Evolutionary conservation across 2,797 vertebrate genomes (phyloP).

Genomic region (Xenopus petersii): DNA sequence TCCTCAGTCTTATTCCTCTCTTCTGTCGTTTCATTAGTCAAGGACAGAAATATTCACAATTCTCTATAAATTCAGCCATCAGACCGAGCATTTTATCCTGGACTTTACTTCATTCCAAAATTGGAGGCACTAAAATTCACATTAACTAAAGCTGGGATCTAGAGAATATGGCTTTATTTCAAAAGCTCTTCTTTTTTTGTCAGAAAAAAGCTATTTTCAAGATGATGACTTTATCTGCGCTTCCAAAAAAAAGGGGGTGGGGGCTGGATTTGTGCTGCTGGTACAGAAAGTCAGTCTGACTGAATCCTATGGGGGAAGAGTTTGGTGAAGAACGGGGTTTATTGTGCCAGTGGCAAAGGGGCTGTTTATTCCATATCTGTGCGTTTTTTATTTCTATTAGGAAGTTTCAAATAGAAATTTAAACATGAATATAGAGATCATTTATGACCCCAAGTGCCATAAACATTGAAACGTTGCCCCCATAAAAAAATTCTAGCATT

Average conservation of each 20-base stretch:
- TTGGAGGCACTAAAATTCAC: constrained; percentile 93
- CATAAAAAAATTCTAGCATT: no score
- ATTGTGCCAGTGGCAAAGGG: no score
- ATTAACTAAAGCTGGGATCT: constrained; percentile 84
- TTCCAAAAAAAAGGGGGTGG: constrained; percentile 67
- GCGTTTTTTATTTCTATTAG: no score
- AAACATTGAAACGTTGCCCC: no score
- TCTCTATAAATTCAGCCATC: constrained; percentile 96
- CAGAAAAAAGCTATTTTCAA: constrained; percentile 87
- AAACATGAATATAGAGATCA: no score
- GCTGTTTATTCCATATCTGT: no score
- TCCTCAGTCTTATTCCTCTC: constrained; percentile 72
- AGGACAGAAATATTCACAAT: constrained; percentile 89
- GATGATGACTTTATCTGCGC: constrained; percentile 96
- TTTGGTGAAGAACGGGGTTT: no score
- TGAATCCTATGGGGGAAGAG: constrained; percentile 60
- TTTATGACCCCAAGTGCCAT: no score
- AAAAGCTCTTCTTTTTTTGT: constrained; percentile 71
- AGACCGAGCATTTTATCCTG: constrained; percentile 82
- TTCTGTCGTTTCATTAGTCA: constrained; percentile 86
- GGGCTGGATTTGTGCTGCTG: constrained; percentile 79
- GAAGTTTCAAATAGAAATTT: no score
- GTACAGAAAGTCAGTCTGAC: constrained; percentile 72
- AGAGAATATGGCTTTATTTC: constrained; percentile 86
- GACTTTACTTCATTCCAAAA: constrained; percentile 86